Conservation (phyloP, 2,113 vertebrate genomes). For the Psilopsiagon aurifrons region DNA sequence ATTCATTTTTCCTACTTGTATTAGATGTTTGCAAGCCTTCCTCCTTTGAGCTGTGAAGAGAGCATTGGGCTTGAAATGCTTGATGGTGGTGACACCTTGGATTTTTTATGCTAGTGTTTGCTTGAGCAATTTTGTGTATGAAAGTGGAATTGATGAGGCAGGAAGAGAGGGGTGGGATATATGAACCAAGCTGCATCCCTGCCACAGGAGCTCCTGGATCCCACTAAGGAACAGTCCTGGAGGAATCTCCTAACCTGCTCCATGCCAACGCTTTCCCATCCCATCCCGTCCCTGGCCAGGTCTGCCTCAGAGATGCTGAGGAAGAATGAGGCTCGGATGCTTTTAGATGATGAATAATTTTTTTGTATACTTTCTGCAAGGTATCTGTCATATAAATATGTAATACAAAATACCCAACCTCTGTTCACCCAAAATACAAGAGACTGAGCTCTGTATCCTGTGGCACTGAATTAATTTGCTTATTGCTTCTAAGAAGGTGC, state of each 20-base stretch:
- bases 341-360: neutral
- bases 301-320: neutral
- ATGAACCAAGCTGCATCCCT: neutral
- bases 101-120: neutral
- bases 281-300: neutral
- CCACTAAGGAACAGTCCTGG: neutral
- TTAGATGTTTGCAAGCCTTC: conserved; percentile 49
- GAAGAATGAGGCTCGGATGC: neutral
- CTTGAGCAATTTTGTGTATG: neutral
- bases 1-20: conserved; percentile 64
- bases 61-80: conserved; percentile 28
- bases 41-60: conserved; percentile 39
- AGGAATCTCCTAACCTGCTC: neutral
- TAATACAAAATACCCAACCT: neutral
- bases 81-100: conserved; percentile 29
- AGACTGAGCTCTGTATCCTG: neutral
- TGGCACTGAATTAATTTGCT: neutral
- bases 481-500: neutral
- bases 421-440: neutral
- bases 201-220: neutral
- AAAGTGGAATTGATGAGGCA: neutral
- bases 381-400: neutral
- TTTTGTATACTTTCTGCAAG: neutral
- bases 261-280: neutral
- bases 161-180: neutral